A percentile compares a stretch with the other conserved stretches of the same genome.
Evolutionary conservation across 1,140 invertebrate genomes (phyloP).

Genomic region (Phocides pigmalion): DNA sequence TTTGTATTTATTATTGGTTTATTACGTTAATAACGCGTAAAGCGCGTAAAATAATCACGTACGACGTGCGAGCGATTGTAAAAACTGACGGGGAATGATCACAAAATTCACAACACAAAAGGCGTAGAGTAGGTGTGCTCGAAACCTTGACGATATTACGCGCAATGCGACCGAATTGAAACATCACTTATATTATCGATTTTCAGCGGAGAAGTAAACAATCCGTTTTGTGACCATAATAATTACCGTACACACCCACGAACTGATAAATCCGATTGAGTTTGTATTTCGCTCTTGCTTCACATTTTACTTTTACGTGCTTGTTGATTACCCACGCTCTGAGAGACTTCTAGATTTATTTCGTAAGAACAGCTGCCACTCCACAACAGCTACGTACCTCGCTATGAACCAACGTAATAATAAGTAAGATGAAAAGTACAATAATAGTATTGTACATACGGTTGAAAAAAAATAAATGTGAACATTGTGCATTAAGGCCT

Average conservation of each 20-base stretch:
- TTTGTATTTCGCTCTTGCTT: slow-evolving; percentile 33
- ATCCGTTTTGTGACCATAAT: slow-evolving; percentile 30
- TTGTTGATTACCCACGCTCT: slow-evolving; percentile 7
- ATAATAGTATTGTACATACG: no score
- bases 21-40: slow-evolving; percentile 27
- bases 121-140: slow-evolving; percentile 42
- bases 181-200: slow-evolving; percentile 17
- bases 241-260: slow-evolving; percentile 50
- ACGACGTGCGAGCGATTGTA: slow-evolving; percentile 58
- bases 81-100: slow-evolving; percentile 58
- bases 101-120: slow-evolving; percentile 44
- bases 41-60: slow-evolving; percentile 41
- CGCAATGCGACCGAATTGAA: slow-evolving; percentile 47
- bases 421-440: no score
- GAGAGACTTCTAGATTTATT: slow-evolving; percentile 30
- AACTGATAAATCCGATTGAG: slow-evolving; percentile 45
- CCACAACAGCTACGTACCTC: not conserved
- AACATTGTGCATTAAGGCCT: no score
- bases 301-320: slow-evolving; percentile 31
- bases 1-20: slow-evolving; percentile 53
- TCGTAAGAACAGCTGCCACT: slow-evolving; percentile 12
- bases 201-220: slow-evolving; percentile 14
- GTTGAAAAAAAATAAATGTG: no score
- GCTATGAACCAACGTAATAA: not conserved
- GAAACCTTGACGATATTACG: slow-evolving; percentile 54